phyloP scores from a whole-genome alignment of 92 coral and sea anemone species.

The Porites lobata region DNA sequence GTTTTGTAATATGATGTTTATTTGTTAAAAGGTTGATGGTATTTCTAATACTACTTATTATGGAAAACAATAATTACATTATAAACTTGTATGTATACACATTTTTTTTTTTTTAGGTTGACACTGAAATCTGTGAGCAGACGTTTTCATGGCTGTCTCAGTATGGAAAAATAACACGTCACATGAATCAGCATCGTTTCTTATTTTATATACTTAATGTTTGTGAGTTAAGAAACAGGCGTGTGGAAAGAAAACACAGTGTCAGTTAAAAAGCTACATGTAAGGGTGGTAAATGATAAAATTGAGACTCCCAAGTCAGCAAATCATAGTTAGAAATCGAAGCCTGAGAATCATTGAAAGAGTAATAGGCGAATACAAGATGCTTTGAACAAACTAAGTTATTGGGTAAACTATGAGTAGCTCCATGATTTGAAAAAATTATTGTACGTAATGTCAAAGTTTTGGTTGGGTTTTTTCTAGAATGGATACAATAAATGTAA shows the following conservation, averaged over 20 bases:
- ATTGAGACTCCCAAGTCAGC: too few relatives aligned
- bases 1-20: background rate
- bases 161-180: slow-evolving; percentile 41
- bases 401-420: too few relatives aligned
- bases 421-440: too few relatives aligned
- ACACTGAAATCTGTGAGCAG: slow-evolving; percentile 35
- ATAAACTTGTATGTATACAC: slow-evolving; percentile 26
- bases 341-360: too few relatives aligned
- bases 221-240: slow-evolving; percentile 23
- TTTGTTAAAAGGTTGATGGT: background rate
- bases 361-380: too few relatives aligned
- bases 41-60: background rate
- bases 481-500: too few relatives aligned
- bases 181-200: slow-evolving; percentile 45
- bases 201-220: slow-evolving; percentile 32
- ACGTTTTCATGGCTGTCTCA: slow-evolving; percentile 43
- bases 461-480: too few relatives aligned
- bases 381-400: too few relatives aligned
- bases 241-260: background rate
- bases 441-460: too few relatives aligned
- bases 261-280: too few relatives aligned
- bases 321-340: too few relatives aligned
- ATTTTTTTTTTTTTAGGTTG: background rate
- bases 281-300: too few relatives aligned
- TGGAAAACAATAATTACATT: background rate